Evolutionary conservation across 2,113 vertebrate genomes (phyloP).

Genomic region (Orycteropus afer): DNA sequence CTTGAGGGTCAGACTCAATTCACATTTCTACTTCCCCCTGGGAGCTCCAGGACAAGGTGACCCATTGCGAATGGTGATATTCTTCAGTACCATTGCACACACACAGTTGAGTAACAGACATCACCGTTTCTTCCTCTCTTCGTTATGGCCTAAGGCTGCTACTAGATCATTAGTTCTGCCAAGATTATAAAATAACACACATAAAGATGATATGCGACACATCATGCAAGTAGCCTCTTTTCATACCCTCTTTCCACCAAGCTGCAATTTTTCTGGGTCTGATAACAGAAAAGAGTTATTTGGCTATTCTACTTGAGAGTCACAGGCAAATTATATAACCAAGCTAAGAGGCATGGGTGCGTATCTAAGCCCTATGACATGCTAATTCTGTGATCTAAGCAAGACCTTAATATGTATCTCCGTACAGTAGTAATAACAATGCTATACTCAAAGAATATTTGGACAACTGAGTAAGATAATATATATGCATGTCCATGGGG

Average conservation of each 20-base stretch:
- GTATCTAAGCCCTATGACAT: neutral
- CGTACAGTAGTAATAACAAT: neutral
- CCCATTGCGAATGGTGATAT: slow-evolving; percentile 19
- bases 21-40: neutral
- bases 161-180: neutral
- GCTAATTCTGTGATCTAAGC: neutral
- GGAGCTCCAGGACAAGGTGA: slow-evolving; percentile 58
- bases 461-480: neutral
- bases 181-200: neutral
- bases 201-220: neutral
- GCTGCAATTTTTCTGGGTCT: neutral
- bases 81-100: neutral
- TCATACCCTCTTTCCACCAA: neutral
- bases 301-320: neutral
- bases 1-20: neutral
- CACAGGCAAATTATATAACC: neutral
- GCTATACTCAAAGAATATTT: neutral
- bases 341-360: neutral
- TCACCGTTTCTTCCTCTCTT: slow-evolving; percentile 35
- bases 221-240: neutral
- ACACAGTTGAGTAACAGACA: slow-evolving; percentile 20
- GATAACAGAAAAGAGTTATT: neutral
- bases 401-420: neutral
- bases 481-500: neutral
- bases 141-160: neutral